A percentile compares a stretch with the other conserved stretches of the same genome.
Conservation (phyloP, 1,140 invertebrate species). For the Pogonomyrmex barbatus region DNA sequence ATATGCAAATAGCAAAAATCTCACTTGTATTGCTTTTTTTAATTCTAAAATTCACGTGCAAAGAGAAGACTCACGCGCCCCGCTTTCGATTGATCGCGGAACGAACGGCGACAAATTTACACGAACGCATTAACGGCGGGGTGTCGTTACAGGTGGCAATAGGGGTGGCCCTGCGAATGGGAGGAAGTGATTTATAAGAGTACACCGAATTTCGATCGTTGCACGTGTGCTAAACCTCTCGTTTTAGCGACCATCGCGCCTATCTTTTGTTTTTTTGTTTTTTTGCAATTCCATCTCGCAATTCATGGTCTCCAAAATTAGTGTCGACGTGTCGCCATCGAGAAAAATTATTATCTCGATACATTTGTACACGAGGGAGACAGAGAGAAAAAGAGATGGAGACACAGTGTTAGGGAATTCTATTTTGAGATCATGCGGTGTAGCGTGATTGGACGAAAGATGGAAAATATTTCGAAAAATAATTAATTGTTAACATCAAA, state of each 20-base stretch:
- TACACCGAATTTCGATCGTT: slow-evolving; percentile 61
- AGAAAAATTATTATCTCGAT: slow-evolving; percentile 57
- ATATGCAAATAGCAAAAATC: not conserved
- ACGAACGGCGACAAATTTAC: slow-evolving; percentile 55
- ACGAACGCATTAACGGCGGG: slow-evolving; percentile 41
- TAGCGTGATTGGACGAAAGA: slow-evolving; percentile 35
- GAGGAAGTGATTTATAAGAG: slow-evolving; percentile 64
- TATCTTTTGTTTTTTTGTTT: not conserved
- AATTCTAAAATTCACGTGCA: slow-evolving; percentile 3
- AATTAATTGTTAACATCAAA: not conserved
- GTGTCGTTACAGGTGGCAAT: slow-evolving; percentile 54
- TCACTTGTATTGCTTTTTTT: slow-evolving; percentile 17
- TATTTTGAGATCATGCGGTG: slow-evolving; percentile 33
- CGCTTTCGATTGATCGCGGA: slow-evolving; percentile 38
- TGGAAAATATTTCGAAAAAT: not conserved
- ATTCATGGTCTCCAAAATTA: slow-evolving; percentile 55
- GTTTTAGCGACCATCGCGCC: slow-evolving; percentile 24
- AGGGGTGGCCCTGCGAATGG: slow-evolving; percentile 44
- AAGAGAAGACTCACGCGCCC: not conserved
- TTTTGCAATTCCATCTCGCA: slow-evolving; percentile 28
- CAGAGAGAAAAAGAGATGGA: slow-evolving; percentile 3
- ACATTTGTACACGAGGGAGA: not conserved
- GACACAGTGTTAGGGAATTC: not conserved
- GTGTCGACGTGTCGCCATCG: slow-evolving; percentile 31
- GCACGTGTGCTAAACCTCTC: slow-evolving; percentile 55